Evolutionary conservation across 2,113 vertebrate species (phyloP).

Genomic region (Sapayoa aenigma): DNA sequence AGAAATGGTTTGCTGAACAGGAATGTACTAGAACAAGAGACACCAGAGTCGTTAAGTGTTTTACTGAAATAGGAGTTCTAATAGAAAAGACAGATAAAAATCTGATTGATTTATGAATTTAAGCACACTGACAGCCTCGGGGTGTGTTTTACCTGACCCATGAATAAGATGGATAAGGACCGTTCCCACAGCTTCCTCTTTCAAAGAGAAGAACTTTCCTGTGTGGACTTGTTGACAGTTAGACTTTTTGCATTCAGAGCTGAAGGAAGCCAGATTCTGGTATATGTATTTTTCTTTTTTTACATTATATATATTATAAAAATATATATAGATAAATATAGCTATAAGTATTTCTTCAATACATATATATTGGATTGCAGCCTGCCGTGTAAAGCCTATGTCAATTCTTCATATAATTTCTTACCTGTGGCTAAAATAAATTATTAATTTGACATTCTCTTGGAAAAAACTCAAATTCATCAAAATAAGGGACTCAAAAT

Average conservation of each 20-base stretch:
- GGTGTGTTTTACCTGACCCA: background rate
- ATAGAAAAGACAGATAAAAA: background rate
- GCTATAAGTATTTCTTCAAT: fast-evolving
- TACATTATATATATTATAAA: background rate
- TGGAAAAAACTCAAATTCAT: background rate
- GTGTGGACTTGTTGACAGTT: fast-evolving
- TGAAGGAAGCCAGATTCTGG: background rate
- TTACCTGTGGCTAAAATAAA: background rate
- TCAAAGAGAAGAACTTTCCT: background rate
- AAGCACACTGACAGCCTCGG: background rate
- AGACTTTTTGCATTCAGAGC: background rate
- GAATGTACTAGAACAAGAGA: background rate
- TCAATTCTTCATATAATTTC: background rate
- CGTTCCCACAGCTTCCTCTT: background rate
- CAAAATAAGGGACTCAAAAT: background rate
- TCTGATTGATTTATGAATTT: background rate
- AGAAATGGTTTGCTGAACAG: background rate
- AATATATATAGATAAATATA: no score
- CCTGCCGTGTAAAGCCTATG: background rate
- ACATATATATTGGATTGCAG: background rate
- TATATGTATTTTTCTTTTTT: background rate
- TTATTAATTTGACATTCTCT: background rate
- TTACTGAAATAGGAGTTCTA: background rate
- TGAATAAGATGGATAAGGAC: background rate
- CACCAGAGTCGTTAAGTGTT: background rate